Percentiles rank a stretch among this genome's conserved stretches.
These are phyloP conservation scores for Solea senegalensis DNA, from an alignment of 2,113 vertebrate species.

Conservation along the genomic window DNA sequence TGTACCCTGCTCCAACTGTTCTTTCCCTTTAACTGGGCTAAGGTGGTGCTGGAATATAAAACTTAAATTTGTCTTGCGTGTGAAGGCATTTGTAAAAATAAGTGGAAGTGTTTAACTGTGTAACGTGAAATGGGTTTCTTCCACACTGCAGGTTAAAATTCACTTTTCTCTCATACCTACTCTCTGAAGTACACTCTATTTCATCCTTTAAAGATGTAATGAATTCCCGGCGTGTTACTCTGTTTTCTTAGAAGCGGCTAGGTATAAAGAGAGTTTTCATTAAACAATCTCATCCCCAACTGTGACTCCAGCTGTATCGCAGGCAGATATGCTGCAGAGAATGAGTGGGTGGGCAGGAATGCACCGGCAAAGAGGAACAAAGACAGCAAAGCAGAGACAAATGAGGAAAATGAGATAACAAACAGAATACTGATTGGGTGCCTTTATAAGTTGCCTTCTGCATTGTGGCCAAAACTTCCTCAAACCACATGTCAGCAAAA, in stretches of 20 bases:
- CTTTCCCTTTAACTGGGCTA: too few relatives aligned
- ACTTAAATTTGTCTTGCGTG: too few relatives aligned
- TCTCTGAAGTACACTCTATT: background rate
- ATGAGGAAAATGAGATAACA: slow-evolving; percentile 17
- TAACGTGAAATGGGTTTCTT: background rate
- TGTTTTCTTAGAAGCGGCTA: slow-evolving; percentile 35
- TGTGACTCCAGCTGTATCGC: slow-evolving; percentile 53
- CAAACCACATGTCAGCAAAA: slow-evolving; percentile 18
- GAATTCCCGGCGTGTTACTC: slow-evolving; percentile 20
- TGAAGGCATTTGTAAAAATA: too few relatives aligned
- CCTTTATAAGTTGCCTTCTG: slow-evolving; percentile 33
- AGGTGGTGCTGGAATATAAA: too few relatives aligned
- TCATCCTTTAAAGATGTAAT: slow-evolving; percentile 19
- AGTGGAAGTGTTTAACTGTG: background rate
- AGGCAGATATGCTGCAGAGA: slow-evolving; percentile 43
- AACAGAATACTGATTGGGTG: slow-evolving; percentile 39
- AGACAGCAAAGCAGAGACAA: slow-evolving; percentile 17
- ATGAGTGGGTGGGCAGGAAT: slow-evolving; percentile 54
- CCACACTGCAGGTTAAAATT: background rate
- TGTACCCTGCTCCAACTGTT: too few relatives aligned
- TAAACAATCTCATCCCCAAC: slow-evolving; percentile 23
- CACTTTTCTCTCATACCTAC: background rate
- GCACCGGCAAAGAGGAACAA: slow-evolving; percentile 2
- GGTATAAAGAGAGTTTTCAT: slow-evolving; percentile 39
- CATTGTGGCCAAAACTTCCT: slow-evolving; percentile 20